These are phyloP conservation scores for Bombylius discolor DNA, from an alignment of 2,888 invertebrate genomes.

Conservation along the genomic window DNA sequence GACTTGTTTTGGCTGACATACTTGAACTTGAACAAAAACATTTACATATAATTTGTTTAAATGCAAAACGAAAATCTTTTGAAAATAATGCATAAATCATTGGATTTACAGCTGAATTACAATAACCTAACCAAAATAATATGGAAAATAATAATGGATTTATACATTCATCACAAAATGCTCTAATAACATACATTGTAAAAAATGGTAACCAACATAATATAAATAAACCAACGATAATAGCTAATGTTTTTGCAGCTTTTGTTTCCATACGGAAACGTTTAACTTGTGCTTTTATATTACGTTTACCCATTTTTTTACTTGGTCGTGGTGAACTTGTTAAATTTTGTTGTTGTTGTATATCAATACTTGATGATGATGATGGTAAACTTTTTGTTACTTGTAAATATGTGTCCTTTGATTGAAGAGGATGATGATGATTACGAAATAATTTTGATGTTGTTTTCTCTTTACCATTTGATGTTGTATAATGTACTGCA, in stretches of 20 bases:
- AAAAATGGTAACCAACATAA: slow-evolving; percentile 96
- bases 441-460: slow-evolving; percentile 37
- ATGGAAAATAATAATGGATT: slow-evolving; percentile 76
- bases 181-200: slow-evolving; percentile 82
- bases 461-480: slow-evolving; percentile 51
- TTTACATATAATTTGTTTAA: slow-evolving; percentile 81
- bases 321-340: slow-evolving; percentile 36
- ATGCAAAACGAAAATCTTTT: slow-evolving; percentile 88
- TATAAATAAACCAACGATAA: slow-evolving; percentile 94
- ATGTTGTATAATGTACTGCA: slow-evolving; percentile 55
- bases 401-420: slow-evolving; percentile 40
- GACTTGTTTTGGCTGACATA: slow-evolving; percentile 34
- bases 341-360: slow-evolving; percentile 19
- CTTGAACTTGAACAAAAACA: slow-evolving; percentile 54
- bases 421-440: slow-evolving; percentile 1
- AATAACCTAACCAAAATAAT: slow-evolving; percentile 94
- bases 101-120: slow-evolving; percentile 92
- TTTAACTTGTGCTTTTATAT: slow-evolving; percentile 83
- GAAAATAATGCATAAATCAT: slow-evolving; percentile 90
- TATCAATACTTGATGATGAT: slow-evolving; percentile 17
- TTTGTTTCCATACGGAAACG: slow-evolving; percentile 92
- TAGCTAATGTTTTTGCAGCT: slow-evolving; percentile 91
- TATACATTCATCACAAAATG: slow-evolving; percentile 77
- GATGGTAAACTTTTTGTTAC: slow-evolving; percentile 36
- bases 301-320: slow-evolving; percentile 72